Evolutionary conservation across 2,888 invertebrate genomes (phyloP).

Genomic region (Idaea biselata): DNA sequence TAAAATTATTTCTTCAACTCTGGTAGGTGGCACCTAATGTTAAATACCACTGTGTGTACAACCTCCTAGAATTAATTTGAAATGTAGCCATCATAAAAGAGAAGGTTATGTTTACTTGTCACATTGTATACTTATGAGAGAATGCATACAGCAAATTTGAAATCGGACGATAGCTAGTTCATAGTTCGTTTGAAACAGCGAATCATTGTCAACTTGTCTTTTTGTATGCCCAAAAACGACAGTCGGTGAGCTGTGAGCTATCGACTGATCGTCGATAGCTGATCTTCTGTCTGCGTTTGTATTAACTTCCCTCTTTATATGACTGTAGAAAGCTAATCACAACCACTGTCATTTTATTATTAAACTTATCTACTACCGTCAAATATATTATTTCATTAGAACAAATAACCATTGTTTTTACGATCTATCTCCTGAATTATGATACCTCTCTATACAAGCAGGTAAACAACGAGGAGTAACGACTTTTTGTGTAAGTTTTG

Average conservation of each 20-base stretch:
- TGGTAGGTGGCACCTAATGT: too few species aligned
- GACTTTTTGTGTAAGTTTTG: background rate
- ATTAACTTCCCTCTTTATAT: conserved; percentile 57
- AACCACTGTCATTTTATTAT: conserved; percentile 65
- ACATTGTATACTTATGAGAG: conserved; percentile 44
- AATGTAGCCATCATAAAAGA: conserved; percentile 64
- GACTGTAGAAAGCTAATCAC: conserved; percentile 58
- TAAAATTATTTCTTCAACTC: too few species aligned
- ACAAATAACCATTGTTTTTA: conserved; percentile 29
- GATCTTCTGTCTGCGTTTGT: background rate
- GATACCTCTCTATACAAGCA: conserved; percentile 9
- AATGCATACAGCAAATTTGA: background rate
- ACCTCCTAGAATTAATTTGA: too few species aligned
- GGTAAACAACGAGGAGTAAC: background rate
- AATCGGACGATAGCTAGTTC: background rate
- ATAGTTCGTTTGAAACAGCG: background rate
- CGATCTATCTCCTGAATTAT: conserved; percentile 35
- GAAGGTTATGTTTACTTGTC: conserved; percentile 57
- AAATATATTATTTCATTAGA: conserved; percentile 19
- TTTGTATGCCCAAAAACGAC: background rate
- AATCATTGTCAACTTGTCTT: background rate
- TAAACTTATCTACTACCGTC: conserved; percentile 53
- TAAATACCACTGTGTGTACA: too few species aligned
- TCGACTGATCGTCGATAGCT: background rate
- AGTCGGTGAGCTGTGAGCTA: background rate